Conservation (phyloP, 2,797 vertebrate species). For the Bufotes viridis region DNA sequence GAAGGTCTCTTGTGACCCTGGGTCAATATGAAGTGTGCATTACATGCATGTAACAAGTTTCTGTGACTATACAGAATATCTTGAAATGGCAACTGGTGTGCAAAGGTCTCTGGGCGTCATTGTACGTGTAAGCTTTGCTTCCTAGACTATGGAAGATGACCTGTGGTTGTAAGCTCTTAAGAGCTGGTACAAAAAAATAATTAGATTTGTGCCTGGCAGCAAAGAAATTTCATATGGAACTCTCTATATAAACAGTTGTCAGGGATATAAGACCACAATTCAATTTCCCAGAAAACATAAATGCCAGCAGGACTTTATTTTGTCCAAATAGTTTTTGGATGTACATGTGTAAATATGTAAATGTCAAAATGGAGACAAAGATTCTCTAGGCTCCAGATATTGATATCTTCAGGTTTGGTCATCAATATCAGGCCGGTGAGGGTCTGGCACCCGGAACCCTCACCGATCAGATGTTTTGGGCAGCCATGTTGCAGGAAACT, state of each 20-base stretch:
- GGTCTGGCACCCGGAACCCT: too few species aligned
- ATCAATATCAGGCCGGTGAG: too few species aligned
- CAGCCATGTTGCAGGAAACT: too few species aligned
- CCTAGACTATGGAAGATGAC: not conserved
- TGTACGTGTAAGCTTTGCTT: not conserved
- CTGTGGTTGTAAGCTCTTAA: not conserved
- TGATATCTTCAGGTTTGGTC: too few species aligned
- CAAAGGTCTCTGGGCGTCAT: not conserved
- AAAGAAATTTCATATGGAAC: slow-evolving; percentile 15
- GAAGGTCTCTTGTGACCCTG: slow-evolving; percentile 16
- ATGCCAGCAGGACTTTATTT: not conserved
- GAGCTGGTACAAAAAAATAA: slow-evolving; percentile 10
- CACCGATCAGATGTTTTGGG: too few species aligned
- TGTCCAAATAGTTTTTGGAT: not conserved
- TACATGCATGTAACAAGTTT: slow-evolving; percentile 30
- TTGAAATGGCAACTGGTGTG: slow-evolving; percentile 36
- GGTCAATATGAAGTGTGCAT: slow-evolving; percentile 38
- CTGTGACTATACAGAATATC: slow-evolving; percentile 3
- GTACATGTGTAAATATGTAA: not conserved
- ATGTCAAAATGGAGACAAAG: not conserved
- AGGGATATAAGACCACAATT: not conserved
- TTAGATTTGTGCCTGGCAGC: slow-evolving; percentile 28
- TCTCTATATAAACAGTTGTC: not conserved
- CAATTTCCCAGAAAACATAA: slow-evolving; percentile 1
- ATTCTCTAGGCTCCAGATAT: too few species aligned